phyloP scores from a whole-genome alignment of 2,797 vertebrate genomes.

The Paramormyrops hopkinsi region DNA sequence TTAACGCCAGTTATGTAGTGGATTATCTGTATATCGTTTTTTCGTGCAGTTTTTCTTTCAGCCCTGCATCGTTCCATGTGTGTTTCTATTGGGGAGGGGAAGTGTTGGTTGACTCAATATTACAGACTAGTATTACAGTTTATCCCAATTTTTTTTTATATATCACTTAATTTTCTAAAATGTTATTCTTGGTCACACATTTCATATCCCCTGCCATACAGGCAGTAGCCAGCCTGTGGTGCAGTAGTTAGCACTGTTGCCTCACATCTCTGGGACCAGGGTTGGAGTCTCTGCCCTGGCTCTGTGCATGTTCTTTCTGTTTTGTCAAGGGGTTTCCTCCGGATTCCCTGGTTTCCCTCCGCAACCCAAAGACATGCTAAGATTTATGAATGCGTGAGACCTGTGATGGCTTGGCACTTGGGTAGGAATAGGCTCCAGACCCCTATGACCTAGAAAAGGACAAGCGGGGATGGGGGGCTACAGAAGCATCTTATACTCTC shows the following conservation, averaged over 20 bases:
- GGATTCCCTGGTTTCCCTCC: neutral
- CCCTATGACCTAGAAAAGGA: neutral
- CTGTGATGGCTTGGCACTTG: neutral
- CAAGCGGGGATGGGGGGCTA: neutral
- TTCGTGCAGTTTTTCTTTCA: neutral
- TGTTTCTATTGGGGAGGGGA: neutral
- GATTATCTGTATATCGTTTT: neutral
- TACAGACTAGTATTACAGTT: neutral
- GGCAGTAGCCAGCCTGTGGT: neutral
- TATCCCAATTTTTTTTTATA: neutral
- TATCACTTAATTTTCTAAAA: neutral
- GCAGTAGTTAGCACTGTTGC: neutral
- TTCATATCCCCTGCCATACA: neutral
- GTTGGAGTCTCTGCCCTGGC: neutral
- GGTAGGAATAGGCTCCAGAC: neutral
- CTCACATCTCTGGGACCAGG: neutral
- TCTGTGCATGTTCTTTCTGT: neutral
- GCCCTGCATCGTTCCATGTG: neutral
- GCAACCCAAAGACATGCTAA: neutral
- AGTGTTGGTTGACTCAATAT: neutral
- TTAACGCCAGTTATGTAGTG: neutral
- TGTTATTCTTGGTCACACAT: neutral
- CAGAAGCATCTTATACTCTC: constrained; percentile 26
- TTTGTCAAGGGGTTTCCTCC: neutral
- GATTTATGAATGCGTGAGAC: neutral